These are phyloP conservation scores for Odontothrips loti DNA, from an alignment of 2,888 invertebrate species.

Conservation along the genomic window DNA sequence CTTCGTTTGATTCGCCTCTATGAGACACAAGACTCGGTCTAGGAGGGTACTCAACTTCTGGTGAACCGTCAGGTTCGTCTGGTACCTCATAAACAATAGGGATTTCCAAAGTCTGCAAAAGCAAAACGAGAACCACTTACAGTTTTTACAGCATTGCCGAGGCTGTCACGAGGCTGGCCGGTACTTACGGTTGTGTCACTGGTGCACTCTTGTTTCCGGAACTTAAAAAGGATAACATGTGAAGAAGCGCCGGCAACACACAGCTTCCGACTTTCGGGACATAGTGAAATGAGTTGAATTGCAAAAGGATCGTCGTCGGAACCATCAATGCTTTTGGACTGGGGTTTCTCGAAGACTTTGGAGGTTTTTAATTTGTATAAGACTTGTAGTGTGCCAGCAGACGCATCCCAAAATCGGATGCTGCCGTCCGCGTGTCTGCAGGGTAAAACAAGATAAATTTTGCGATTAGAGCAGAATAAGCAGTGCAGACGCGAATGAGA, in stretches of 20 bases:
- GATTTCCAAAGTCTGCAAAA: conserved; percentile 72
- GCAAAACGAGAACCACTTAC: conserved; percentile 32
- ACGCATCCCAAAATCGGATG: conserved; percentile 98
- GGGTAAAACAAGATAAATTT: conserved; percentile 31
- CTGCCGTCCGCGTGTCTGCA: conserved; percentile 96
- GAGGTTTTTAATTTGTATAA: conserved; percentile 97
- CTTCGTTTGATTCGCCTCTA: conserved; percentile 43
- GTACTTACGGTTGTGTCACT: conserved; percentile 69
- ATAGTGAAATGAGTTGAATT: conserved; percentile 83
- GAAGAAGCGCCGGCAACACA: conserved; percentile 87
- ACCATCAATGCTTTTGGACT: conserved; percentile 58
- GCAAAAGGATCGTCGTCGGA: conserved; percentile 84
- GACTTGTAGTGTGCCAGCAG: conserved; percentile 91
- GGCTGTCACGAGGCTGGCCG: background rate
- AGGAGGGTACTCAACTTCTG: conserved; percentile 71
- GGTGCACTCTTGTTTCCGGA: conserved; percentile 83
- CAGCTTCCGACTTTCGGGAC: conserved; percentile 86
- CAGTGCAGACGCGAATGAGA: conserved; percentile 8
- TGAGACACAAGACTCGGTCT: conserved; percentile 38
- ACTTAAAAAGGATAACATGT: conserved; percentile 93
- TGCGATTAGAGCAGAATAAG: too few species aligned
- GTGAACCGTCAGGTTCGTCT: conserved; percentile 71
- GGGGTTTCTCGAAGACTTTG: conserved; percentile 78
- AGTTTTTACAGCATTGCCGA: too few species aligned
- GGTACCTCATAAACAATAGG: conserved; percentile 76